Conservation (phyloP, 1,140 invertebrate genomes). For the Nasonia vitripennis region DNA sequence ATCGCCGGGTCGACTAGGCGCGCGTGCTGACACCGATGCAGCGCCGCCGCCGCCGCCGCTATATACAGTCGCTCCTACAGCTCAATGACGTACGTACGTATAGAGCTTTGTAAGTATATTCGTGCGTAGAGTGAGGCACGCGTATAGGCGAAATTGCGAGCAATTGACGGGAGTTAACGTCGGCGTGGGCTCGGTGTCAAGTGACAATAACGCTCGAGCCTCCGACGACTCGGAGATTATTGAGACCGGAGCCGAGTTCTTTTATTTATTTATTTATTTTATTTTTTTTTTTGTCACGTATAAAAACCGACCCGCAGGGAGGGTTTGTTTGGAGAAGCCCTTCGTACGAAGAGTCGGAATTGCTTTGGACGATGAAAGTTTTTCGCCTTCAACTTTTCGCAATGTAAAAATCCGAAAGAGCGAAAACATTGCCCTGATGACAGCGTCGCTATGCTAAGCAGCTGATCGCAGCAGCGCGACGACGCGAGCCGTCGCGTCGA, state of each 20-base stretch:
- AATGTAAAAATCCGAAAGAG: too few species aligned
- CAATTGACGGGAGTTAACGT: conserved; percentile 4
- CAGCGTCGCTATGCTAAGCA: neutral
- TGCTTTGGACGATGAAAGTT: too few species aligned
- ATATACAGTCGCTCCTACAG: too few species aligned
- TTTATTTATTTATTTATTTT: too few species aligned
- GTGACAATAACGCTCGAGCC: neutral
- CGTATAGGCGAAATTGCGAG: neutral
- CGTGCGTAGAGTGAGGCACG: neutral
- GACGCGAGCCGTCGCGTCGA: neutral
- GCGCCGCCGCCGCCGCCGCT: neutral
- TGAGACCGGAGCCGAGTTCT: too few species aligned
- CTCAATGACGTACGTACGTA: neutral
- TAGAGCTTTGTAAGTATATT: too few species aligned
- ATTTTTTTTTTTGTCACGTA: too few species aligned
- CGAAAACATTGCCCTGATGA: too few species aligned
- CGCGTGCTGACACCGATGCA: neutral
- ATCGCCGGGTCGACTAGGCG: conserved; percentile 11
- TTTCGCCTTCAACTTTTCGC: too few species aligned
- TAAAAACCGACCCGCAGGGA: too few species aligned
- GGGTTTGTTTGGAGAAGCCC: too few species aligned
- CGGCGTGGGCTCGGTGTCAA: neutral
- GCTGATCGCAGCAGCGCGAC: neutral
- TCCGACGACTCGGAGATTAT: neutral
- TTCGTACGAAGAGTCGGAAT: too few species aligned